phyloP scores from a whole-genome alignment of 2,797 vertebrate genomes.

The Myotis myotis region DNA sequence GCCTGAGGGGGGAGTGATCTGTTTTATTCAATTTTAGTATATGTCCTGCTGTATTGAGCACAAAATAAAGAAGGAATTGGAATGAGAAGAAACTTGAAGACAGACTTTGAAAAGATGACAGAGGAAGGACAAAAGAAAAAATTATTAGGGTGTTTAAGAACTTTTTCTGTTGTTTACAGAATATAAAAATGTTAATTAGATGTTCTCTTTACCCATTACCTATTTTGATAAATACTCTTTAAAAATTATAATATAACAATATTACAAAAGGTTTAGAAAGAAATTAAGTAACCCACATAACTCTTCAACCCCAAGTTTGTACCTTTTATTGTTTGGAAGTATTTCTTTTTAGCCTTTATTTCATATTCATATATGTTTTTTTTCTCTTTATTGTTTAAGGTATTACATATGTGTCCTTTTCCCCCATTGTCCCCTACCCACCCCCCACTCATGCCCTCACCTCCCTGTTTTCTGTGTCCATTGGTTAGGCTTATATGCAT shows the following conservation, averaged over 20 bases:
- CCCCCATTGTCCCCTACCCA: no score
- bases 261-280: constrained; percentile 1
- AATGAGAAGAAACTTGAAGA: constrained; percentile 19
- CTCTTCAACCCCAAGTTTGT: not conserved
- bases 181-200: not conserved
- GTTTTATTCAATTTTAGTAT: not conserved
- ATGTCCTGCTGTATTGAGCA: not conserved
- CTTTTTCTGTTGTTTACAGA: not conserved
- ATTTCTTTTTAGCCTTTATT: constrained; percentile 34
- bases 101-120: constrained; percentile 34
- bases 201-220: not conserved
- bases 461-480: no score
- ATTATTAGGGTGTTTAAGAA: not conserved
- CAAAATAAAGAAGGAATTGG: not conserved
- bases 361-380: not conserved
- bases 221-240: not conserved
- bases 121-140: not conserved
- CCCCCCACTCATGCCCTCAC: no score
- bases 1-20: not conserved
- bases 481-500: no score
- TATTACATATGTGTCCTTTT: no score
- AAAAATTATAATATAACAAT: constrained; percentile 3
- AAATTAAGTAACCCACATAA: constrained; percentile 15
- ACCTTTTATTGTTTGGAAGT: not conserved
- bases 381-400: no score